Conservation (phyloP, 2,113 vertebrate species). For the Oncorhynchus keta region DNA sequence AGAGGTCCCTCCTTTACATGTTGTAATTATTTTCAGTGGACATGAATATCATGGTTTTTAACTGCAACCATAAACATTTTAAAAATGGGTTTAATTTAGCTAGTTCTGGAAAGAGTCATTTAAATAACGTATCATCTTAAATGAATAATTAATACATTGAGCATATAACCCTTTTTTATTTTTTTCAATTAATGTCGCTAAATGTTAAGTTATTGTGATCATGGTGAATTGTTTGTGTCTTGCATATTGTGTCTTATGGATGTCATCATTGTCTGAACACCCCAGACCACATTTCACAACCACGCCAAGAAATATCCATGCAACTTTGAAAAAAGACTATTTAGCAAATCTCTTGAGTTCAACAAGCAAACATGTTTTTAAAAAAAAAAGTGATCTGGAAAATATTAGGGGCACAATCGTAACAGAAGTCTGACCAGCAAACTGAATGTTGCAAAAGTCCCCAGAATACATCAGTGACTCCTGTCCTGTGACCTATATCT, state of each 20-base stretch:
- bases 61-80: neutral
- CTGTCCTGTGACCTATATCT: slow-evolving; percentile 25
- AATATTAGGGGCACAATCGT: slow-evolving; percentile 7
- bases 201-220: slow-evolving; percentile 46
- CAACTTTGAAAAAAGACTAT: too few species aligned
- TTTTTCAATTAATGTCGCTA: slow-evolving; percentile 34
- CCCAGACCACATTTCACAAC: neutral
- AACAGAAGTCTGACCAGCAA: slow-evolving; percentile 5
- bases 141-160: slow-evolving; percentile 18
- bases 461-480: slow-evolving; percentile 21
- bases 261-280: slow-evolving; percentile 20
- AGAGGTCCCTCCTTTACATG: neutral
- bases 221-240: slow-evolving; percentile 52
- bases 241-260: slow-evolving; percentile 36
- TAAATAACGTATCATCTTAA: neutral
- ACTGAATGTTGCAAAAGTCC: slow-evolving; percentile 34
- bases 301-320: neutral
- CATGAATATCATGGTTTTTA: neutral
- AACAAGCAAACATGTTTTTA: neutral
- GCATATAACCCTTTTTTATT: slow-evolving; percentile 19
- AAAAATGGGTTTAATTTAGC: neutral
- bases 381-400: neutral
- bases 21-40: neutral
- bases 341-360: neutral
- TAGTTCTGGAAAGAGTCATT: neutral